Evolutionary conservation across 2,797 vertebrate species (phyloP), one percentile per base, ranked within the genome.

Genomic region (Euthynnus affinis): DNA sequence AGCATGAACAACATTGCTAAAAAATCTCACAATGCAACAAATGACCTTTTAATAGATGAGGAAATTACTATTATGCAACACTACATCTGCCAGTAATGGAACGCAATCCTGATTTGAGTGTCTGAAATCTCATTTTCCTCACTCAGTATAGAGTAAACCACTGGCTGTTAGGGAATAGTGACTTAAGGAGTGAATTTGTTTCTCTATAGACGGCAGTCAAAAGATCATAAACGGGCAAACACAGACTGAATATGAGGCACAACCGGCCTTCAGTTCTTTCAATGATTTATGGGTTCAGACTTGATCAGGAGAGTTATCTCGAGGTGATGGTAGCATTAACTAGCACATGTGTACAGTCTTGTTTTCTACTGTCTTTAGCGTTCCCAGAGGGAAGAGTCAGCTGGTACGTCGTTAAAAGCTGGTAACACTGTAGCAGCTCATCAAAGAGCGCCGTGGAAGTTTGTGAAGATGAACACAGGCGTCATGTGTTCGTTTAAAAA

Each of bases 61-160:
- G 56, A 44, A 48, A 64, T 55, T 55, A 22, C 42, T n/a, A 40
- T 82, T 83, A 76, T 86, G 81, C 73, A 84, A 71, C 64, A 66
- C 48, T 32, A 60, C 62, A 55, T 27, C 42, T 20, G 34, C 66
- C 25, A 34, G 44, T 76, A n/a, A 65, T 46, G n/a, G 23, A 29
- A 57, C 40, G 60, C 37, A 65, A 56, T 27, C 14, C 5, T 32
- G 71, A 71, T 25, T 49, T 3, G 23, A 15, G 49, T 48, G 23
- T 49, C 22, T 55, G 25, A 51, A 37, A 51, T 22, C 25, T 5
- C 0, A 13, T 63, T 55, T 75, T 53, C 65, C 23, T n/a, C 52
- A 27, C 56, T 60, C 48, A 25, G 2, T 37, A 10, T 37, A 34
- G 13, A 48, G 9, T 12, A 18, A 29, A 37, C 3, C 20, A 10